phyloP scores from a whole-genome alignment of 2,113 vertebrate species.

The Polyodon spathula region DNA sequence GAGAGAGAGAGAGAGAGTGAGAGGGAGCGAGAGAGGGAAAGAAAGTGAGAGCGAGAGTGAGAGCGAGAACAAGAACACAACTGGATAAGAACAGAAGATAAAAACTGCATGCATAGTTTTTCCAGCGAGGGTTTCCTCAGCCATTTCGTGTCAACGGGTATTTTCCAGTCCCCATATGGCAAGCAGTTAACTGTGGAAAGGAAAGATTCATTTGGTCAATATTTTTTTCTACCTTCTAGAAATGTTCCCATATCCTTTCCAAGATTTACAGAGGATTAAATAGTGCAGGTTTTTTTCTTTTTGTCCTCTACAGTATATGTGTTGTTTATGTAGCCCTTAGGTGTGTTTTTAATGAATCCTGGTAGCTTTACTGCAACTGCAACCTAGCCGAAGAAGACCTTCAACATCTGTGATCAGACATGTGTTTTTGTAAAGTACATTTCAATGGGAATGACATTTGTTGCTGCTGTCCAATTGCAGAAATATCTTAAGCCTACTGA shows the following conservation, averaged over 20 bases:
- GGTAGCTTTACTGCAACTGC: no score
- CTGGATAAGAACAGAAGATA: constrained; percentile 27
- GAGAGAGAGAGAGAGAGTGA: constrained; percentile 30
- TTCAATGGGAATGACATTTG: no score
- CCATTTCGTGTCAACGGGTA: constrained; percentile 32
- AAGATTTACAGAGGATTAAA: not conserved
- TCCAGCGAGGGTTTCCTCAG: constrained; percentile 60
- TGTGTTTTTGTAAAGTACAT: no score
- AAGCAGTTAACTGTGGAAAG: constrained; percentile 29
- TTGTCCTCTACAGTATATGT: not conserved
- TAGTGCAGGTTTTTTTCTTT: not conserved
- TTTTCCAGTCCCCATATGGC: constrained; percentile 32
- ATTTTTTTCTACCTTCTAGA: not conserved
- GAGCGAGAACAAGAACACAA: constrained; percentile 17
- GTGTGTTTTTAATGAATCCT: not conserved
- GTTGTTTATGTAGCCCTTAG: not conserved
- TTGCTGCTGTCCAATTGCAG: no score
- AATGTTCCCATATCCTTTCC: not conserved
- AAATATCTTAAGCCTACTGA: no score
- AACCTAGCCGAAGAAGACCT: no score
- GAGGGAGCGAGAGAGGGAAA: constrained; percentile 35
- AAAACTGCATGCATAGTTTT: constrained; percentile 26
- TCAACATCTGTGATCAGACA: no score
- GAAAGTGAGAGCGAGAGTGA: constrained; percentile 14
- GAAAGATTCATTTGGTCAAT: constrained; percentile 10